These are phyloP conservation scores for Xestia xanthographa DNA, from an alignment of 2,888 invertebrate species.

Conservation along the genomic window DNA sequence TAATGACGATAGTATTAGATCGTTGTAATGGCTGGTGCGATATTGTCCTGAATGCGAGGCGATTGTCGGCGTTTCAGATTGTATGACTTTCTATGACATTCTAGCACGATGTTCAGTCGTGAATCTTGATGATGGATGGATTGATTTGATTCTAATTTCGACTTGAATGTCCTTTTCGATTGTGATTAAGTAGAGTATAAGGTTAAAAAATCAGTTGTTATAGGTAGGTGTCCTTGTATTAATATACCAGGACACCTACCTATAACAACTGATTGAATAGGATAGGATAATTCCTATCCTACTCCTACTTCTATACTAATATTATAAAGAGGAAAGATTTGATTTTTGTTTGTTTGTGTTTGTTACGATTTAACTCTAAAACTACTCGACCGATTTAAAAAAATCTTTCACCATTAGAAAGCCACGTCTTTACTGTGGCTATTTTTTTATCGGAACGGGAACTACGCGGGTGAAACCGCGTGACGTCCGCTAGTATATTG, in stretches of 20 bases:
- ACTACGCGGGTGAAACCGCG: too few relatives aligned
- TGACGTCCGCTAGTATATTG: too few relatives aligned
- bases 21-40: slow-evolving; percentile 56
- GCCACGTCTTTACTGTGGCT: too few relatives aligned
- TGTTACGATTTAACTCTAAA: too few relatives aligned
- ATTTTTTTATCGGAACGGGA: too few relatives aligned
- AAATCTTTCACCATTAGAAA: too few relatives aligned
- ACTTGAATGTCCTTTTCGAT: background rate
- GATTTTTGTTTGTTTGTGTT: too few relatives aligned
- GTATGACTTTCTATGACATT: slow-evolving; percentile 53
- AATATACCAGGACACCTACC: too few relatives aligned
- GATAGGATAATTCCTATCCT: too few relatives aligned
- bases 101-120: slow-evolving; percentile 27
- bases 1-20: slow-evolving; percentile 76
- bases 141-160: slow-evolving; percentile 1
- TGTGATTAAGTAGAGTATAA: background rate
- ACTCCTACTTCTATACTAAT: background rate
- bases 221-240: background rate
- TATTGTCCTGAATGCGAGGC: slow-evolving; percentile 43
- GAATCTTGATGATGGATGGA: slow-evolving; percentile 25
- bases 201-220: background rate
- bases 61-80: slow-evolving; percentile 44
- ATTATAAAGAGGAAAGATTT: too few relatives aligned
- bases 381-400: too few relatives aligned
- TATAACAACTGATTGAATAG: too few relatives aligned